phyloP scores from a whole-genome alignment of 2,113 vertebrate species.

The Leuciscus idus region DNA sequence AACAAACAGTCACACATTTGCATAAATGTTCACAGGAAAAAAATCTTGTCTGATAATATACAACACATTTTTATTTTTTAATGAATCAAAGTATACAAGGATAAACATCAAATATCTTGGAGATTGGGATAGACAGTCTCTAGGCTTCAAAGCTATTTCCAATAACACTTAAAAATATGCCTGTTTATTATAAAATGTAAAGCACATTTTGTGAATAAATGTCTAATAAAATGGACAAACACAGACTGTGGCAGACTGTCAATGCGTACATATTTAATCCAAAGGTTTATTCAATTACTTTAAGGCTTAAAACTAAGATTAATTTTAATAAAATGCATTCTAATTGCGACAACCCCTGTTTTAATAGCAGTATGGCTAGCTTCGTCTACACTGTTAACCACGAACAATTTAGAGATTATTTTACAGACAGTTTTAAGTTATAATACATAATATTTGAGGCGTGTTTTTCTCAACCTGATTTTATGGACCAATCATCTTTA shows the following conservation, averaged over 20 bases:
- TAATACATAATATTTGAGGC: neutral
- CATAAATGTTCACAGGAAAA: neutral
- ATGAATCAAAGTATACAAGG: neutral
- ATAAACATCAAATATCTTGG: neutral
- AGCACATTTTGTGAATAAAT: neutral
- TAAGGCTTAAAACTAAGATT: neutral
- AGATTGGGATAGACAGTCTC: neutral
- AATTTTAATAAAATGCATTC: neutral
- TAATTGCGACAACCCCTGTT: neutral
- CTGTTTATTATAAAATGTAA: neutral
- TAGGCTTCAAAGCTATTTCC: neutral
- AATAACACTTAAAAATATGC: neutral
- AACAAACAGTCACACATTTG: neutral
- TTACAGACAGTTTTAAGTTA: neutral
- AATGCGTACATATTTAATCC: neutral
- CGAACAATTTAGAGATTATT: neutral
- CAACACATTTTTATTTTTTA: neutral
- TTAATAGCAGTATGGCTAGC: neutral
- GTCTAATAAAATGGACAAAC: neutral
- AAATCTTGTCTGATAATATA: neutral
- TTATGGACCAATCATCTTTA: slow-evolving; percentile 8
- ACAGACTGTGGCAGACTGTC: neutral
- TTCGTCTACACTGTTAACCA: neutral
- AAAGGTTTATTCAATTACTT: neutral
- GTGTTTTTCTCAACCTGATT: neutral